Conservation (phyloP, 2,797 vertebrate species). For the Pipistrellus nathusii region DNA sequence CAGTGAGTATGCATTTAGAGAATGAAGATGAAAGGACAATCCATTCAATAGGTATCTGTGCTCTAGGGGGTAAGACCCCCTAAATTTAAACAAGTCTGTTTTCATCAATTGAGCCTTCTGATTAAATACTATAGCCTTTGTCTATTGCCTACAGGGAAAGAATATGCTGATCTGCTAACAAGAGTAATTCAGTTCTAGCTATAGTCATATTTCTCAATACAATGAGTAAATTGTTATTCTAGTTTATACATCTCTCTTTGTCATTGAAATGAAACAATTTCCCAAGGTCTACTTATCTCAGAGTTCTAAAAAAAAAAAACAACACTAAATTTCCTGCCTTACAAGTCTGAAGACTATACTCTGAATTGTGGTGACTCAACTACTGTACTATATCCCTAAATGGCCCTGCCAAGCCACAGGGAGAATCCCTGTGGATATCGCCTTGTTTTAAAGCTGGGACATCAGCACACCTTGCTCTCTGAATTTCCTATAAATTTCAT, state of each 20-base stretch:
- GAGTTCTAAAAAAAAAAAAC: constrained; percentile 33
- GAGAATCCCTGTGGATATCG: background rate
- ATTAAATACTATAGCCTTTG: constrained; percentile 68
- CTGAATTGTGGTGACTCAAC: background rate
- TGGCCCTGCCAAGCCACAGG: background rate
- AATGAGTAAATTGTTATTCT: constrained; percentile 67
- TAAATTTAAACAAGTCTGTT: constrained; percentile 72
- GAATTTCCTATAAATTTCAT: constrained; percentile 4
- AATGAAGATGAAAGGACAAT: background rate
- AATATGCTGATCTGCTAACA: constrained; percentile 61
- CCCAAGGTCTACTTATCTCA: constrained; percentile 59
- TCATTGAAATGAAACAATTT: constrained; percentile 72
- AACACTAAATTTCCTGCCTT: constrained; percentile 38
- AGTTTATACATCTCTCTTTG: constrained; percentile 56
- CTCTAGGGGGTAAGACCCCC: background rate
- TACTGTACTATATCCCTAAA: background rate
- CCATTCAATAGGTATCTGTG: background rate
- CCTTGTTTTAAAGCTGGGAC: background rate
- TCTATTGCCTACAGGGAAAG: constrained; percentile 54
- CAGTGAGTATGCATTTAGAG: background rate
- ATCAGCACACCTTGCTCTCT: background rate
- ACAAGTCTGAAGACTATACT: constrained; percentile 13
- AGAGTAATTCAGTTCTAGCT: constrained; percentile 60
- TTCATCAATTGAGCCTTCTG: constrained; percentile 60
- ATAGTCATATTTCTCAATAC: constrained; percentile 68